Base-by-base conservation (phyloP, 2,113 vertebrate genomes). In the Saccopteryx bilineata region DNA sequence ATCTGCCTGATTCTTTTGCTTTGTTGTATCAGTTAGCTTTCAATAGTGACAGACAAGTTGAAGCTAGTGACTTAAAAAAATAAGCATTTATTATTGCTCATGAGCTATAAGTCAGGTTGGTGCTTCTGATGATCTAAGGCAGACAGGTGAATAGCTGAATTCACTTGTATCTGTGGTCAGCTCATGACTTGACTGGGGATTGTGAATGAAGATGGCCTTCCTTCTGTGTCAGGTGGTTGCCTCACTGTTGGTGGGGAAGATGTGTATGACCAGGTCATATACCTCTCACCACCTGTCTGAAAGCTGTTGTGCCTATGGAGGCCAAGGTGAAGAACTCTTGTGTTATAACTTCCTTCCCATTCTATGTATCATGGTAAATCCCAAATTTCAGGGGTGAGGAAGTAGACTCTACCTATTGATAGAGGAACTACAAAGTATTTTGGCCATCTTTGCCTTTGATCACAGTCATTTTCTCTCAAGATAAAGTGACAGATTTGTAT, bases 381-480 rank as follows among this genome's bases (percentile, higher is more conserved):
- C 13, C 13, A 63, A 28, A 68, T 60, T 85, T 48, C 65, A 63
- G 50, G 46, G 9, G 5, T 61, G 2, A 31, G 18, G 21, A 66
- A 48, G 56, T 12, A 60, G 39, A 68, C 9, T 65, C 17, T 10
- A 56, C 50, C 11, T 66, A 52, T 71, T 79, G 63, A 75, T 24
- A 68, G 46, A 82, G 33, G 46, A 76, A 9, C 68, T 95, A 5
- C 33, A 66, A 83, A 87, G 52, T 56, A n/a, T 13, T 65, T 13
- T 85, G 72, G 72, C 4, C 24, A 68, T 58, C 74, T 87, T 69
- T 88, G 52, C 4, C 78, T 31, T 28, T 17, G 63, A 39, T 60
- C 48, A 81, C 31, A 68, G 14, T 33, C 33, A 48, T 81, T 82
- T 89, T 81, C 74, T 91, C 31, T 96, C 13, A 78, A 85, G 31